Percentiles rank a stretch among this genome's conserved stretches.
phyloP scores from a whole-genome alignment of 2,113 vertebrate genomes.

The Bungarus multicinctus region DNA sequence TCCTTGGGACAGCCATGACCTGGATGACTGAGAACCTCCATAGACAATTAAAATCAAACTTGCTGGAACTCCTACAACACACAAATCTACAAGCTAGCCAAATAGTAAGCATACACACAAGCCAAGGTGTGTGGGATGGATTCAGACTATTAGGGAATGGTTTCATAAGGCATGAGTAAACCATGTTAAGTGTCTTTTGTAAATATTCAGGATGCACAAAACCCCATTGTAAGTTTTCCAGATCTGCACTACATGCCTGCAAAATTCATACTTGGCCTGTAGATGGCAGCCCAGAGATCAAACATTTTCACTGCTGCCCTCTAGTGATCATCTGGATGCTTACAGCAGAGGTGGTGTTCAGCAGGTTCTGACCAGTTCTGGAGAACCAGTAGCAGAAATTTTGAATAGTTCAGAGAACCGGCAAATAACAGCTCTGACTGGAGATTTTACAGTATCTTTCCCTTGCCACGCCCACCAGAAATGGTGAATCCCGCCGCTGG shows the following conservation, averaged over 20 bases:
- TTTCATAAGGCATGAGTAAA: background rate
- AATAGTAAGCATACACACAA: background rate
- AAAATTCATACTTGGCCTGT: background rate
- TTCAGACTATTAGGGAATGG: background rate
- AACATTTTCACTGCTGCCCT: background rate
- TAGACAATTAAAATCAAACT: too few species aligned
- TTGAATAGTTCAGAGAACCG: too few species aligned
- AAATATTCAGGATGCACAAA: background rate
- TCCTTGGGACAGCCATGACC: too few species aligned
- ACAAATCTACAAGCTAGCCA: background rate
- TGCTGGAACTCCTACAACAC: background rate
- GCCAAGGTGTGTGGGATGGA: background rate
- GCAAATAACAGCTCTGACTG: too few species aligned
- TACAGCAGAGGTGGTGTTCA: background rate
- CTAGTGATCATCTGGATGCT: background rate
- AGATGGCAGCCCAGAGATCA: background rate
- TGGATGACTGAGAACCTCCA: too few species aligned
- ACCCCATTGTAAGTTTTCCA: background rate
- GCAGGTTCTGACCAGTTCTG: too few species aligned
- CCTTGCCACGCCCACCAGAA: too few species aligned
- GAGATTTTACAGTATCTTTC: too few species aligned
- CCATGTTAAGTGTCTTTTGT: background rate
- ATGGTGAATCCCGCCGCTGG: too few species aligned
- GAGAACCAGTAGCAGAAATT: too few species aligned
- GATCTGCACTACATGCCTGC: background rate